Base-by-base conservation (phyloP, 2,797 vertebrate species). In the Antennarius maculatus region DNA sequence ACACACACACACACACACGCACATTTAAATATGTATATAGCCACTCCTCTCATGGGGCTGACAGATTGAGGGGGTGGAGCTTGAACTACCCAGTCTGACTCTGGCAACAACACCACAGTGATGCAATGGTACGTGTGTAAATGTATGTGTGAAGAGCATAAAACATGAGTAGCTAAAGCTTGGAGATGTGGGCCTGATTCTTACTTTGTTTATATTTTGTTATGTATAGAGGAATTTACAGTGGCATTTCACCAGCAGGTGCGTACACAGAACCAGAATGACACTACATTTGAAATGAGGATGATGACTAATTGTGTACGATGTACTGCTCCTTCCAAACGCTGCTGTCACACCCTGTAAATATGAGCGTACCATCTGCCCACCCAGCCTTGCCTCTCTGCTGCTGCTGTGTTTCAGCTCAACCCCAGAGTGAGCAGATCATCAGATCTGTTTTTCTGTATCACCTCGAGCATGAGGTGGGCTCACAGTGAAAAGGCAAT, bases 31-130 rank as follows among this genome's bases (percentile, higher is more conserved):
- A 69, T 52, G 14, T 59, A 55, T 56, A 48, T 39, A 69, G 63
- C 42, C 18, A 1, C 54, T 72, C 46, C 18, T 72, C 70, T 73
- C 54, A 59, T 58, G 39, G 39, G 10, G 54, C 47, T 77, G 74
- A 80, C 88, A 89, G 87, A 88, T 89, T 91, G 85, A 76, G 64
- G 66, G 71, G 88, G 86, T 23, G 80, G 86, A 72, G 81, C 75
- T 76, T 86, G 72, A 80, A 63, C 61, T 59, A 76, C 70, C 58
- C 65, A 63, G 53, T 52, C 80, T 76, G 66, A 86, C 81, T 81
- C 83, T 77, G 75, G 76, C 71, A 86, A 66, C 57, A 31, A 74
- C 78, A 60, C 83, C 31, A 61, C 69, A 65, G 66, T 86, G 85
- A 91, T 85, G 76, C 82, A 88, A 74, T 70, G 68, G 67, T 47